phyloP scores from a whole-genome alignment of 2,888 invertebrate genomes.

The Choristoneura rosaceana region DNA sequence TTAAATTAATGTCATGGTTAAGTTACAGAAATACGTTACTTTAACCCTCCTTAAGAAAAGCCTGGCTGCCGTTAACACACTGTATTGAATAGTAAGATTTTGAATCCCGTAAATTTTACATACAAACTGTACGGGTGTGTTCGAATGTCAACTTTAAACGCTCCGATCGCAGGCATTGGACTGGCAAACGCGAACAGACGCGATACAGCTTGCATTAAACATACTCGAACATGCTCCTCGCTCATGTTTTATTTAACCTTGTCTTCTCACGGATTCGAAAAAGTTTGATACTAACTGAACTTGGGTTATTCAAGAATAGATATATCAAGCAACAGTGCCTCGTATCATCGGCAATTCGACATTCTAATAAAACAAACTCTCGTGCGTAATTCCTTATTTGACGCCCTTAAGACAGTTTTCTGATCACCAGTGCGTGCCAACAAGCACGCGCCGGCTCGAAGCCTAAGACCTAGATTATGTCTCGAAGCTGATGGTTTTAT shows the following conservation, averaged over 20 bases:
- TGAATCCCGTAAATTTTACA: too few species aligned
- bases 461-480: conserved; percentile 2
- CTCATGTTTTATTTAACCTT: conserved; percentile 13
- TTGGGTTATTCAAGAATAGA: background rate
- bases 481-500: background rate
- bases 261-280: conserved; percentile 2
- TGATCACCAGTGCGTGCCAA: background rate
- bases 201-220: conserved; percentile 16
- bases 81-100: too few species aligned
- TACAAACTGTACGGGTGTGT: background rate
- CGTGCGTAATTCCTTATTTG: too few species aligned
- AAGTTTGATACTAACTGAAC: background rate
- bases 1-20: too few species aligned
- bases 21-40: too few species aligned
- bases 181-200: conserved; percentile 11
- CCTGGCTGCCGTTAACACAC: too few species aligned
- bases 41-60: too few species aligned
- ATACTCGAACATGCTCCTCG: background rate
- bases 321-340: too few species aligned
- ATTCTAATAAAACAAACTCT: too few species aligned
- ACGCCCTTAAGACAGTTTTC: background rate
- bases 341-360: too few species aligned
- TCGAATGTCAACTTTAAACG: background rate
- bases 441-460: background rate
- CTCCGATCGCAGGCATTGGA: background rate